These are phyloP conservation scores for Melieria crassipennis DNA, from an alignment of 2,888 invertebrate species.

Conservation along the genomic window DNA sequence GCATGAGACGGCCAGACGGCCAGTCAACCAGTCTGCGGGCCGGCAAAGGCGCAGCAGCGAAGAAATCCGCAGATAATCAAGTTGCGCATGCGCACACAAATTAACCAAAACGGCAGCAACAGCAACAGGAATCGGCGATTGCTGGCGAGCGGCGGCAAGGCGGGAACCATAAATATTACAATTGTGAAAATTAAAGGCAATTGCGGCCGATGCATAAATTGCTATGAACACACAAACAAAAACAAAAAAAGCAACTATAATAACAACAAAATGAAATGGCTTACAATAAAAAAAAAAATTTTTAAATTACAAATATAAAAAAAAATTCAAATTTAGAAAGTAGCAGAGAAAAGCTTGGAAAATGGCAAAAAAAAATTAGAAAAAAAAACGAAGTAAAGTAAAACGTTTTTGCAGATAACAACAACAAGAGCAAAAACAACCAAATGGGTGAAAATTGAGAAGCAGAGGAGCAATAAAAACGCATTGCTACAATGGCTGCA, in stretches of 20 bases:
- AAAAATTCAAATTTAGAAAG: slow-evolving; percentile 33
- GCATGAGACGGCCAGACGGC: background rate
- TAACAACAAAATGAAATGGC: background rate
- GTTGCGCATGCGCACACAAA: slow-evolving; percentile 30
- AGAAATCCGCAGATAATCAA: slow-evolving; percentile 24
- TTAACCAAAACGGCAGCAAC: slow-evolving; percentile 13
- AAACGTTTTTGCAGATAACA: background rate
- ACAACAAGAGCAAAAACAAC: background rate
- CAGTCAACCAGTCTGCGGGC: background rate
- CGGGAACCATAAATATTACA: slow-evolving; percentile 7
- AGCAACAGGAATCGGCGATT: slow-evolving; percentile 8
- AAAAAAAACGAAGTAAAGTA: background rate
- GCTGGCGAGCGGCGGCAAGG: background rate
- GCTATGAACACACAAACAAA: too few relatives aligned
- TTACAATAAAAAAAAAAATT: background rate
- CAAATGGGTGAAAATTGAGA: too few relatives aligned
- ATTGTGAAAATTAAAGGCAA: slow-evolving; percentile 16
- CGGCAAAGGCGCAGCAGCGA: background rate
- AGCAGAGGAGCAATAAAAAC: too few relatives aligned
- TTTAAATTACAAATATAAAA: background rate
- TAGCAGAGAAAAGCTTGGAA: slow-evolving; percentile 19
- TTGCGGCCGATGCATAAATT: background rate
- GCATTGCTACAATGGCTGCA: too few relatives aligned
- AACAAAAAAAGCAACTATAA: too few relatives aligned
- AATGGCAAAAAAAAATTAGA: slow-evolving; percentile 2